Conservation (phyloP, 2,888 invertebrate species). For the Xanthorhoe spadicearia region DNA sequence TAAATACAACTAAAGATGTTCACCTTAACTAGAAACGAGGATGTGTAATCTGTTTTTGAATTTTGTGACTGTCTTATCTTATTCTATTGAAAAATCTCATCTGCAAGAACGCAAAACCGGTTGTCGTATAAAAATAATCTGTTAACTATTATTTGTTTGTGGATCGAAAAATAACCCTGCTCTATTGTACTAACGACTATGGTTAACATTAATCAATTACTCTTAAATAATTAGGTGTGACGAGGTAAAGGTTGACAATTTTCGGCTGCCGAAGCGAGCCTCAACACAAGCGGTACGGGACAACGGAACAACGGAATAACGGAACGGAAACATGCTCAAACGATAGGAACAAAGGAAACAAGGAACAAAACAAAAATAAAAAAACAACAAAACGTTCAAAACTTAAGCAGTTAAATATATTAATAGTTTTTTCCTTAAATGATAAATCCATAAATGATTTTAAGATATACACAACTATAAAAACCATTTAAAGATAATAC, state of each 20-base stretch:
- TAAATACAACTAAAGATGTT: constrained; percentile 77
- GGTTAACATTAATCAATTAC: constrained; percentile 84
- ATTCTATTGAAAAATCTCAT: constrained; percentile 72
- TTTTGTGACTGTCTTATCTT: constrained; percentile 70
- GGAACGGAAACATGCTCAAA: constrained; percentile 64
- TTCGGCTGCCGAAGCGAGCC: constrained; percentile 66
- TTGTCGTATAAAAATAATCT: constrained; percentile 84
- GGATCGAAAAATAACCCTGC: constrained; percentile 85
- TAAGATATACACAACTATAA: constrained; percentile 85
- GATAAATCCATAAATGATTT: constrained; percentile 85
- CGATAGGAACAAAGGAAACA: constrained; percentile 65
- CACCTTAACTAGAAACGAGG: constrained; percentile 70
- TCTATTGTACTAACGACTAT: constrained; percentile 84
- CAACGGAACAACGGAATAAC: constrained; percentile 51
- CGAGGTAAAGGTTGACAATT: constrained; percentile 84
- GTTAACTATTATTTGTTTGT: constrained; percentile 81
- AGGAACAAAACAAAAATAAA: constrained; percentile 70
- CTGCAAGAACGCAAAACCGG: constrained; percentile 83
- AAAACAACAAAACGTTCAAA: constrained; percentile 81
- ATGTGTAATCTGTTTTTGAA: constrained; percentile 75
- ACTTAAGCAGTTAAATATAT: constrained; percentile 85
- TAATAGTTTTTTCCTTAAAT: constrained; percentile 83
- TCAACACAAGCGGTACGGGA: constrained; percentile 61
- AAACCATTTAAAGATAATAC: constrained; percentile 85
- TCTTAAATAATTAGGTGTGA: constrained; percentile 81